phyloP scores from a whole-genome alignment of 2,888 invertebrate species.

The Steinernema hermaphroditum region DNA sequence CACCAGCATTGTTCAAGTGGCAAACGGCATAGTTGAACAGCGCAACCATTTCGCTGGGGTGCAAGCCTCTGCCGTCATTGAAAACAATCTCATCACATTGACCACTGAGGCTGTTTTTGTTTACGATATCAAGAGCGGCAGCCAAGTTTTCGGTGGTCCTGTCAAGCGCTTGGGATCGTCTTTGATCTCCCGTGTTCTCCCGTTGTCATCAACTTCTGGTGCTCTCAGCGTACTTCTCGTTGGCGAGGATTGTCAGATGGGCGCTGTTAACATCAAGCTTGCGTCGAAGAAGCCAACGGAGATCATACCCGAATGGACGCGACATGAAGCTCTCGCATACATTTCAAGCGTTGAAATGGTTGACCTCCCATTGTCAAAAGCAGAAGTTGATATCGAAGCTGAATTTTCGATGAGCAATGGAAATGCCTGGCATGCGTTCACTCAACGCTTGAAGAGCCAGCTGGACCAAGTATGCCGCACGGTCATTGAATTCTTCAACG shows the following conservation, averaged over 20 bases:
- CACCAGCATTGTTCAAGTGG: not conserved
- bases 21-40: not conserved
- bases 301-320: conserved; percentile 49
- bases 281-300: not conserved
- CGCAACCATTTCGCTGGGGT: not conserved
- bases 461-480: conserved; percentile 30
- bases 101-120: not conserved
- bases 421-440: conserved; percentile 59
- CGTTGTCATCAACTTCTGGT: conserved; percentile 9
- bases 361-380: conserved; percentile 90
- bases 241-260: conserved; percentile 23
- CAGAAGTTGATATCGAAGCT: conserved; percentile 89
- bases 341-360: conserved; percentile 79
- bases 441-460: conserved; percentile 73
- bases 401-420: conserved; percentile 76
- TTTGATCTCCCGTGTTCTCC: not conserved
- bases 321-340: conserved; percentile 56
- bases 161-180: conserved; percentile 1
- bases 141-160: not conserved
- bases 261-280: not conserved
- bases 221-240: not conserved
- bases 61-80: not conserved
- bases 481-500: conserved; percentile 12
- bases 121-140: not conserved
- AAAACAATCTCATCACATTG: too few species aligned